These are phyloP conservation scores for Axea sp. DNA, from an alignment of 2,888 invertebrate species.

Conservation along the genomic window DNA sequence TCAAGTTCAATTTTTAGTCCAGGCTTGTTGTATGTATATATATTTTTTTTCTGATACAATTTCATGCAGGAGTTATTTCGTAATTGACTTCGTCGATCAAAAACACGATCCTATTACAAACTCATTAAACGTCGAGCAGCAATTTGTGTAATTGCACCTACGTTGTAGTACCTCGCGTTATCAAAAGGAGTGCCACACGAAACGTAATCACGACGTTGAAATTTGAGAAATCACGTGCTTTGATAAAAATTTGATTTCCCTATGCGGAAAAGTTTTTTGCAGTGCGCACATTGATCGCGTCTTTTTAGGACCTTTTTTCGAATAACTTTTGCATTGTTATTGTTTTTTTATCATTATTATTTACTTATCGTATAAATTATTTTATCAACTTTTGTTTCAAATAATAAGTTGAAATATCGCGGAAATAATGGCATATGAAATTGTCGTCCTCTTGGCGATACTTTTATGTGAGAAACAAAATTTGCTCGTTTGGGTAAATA, in stretches of 20 bases:
- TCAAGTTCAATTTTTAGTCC: slow-evolving; percentile 34
- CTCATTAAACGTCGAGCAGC: slow-evolving; percentile 64
- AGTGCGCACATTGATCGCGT: slow-evolving; percentile 3
- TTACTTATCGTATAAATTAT: no score
- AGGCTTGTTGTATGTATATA: not conserved
- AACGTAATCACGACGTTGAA: slow-evolving; percentile 47
- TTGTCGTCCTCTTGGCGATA: not conserved
- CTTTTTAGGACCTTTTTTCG: not conserved
- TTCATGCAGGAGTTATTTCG: slow-evolving; percentile 64
- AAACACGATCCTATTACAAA: slow-evolving; percentile 67
- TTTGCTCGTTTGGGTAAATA: slow-evolving; percentile 18
- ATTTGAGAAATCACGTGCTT: slow-evolving; percentile 54
- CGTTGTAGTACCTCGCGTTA: slow-evolving; percentile 57
- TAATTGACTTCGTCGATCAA: slow-evolving; percentile 70
- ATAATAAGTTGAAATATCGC: no score
- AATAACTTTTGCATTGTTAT: not conserved
- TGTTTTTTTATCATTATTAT: no score
- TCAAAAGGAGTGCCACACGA: slow-evolving; percentile 59
- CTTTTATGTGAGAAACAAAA: slow-evolving; percentile 10
- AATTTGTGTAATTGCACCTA: slow-evolving; percentile 61
- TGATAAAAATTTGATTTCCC: slow-evolving; percentile 57
- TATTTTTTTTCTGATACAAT: slow-evolving; percentile 42
- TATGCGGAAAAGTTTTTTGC: slow-evolving; percentile 14
- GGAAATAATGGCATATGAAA: slow-evolving; percentile 9
- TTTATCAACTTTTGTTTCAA: no score